Percentiles rank a stretch among this genome's conserved stretches.
Evolutionary conservation across 2,797 vertebrate species (phyloP).

Genomic region (Enteromius afrohamiltoni): DNA sequence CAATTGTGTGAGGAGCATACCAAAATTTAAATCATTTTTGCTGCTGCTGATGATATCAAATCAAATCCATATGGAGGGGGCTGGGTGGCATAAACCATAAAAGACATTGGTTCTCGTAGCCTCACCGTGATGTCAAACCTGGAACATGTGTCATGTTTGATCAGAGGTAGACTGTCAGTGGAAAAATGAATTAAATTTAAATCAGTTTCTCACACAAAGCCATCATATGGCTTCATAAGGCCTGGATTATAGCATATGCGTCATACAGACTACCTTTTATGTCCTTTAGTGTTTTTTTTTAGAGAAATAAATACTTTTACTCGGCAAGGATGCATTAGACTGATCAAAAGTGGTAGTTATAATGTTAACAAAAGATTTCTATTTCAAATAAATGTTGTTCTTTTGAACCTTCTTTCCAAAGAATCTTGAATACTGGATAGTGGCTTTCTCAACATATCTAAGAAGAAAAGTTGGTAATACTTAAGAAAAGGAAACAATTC

Average conservation of each 20-base stretch:
- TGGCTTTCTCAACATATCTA: background rate
- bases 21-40: background rate
- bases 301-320: conserved; percentile 1
- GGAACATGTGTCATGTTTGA: background rate
- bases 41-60: background rate
- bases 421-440: background rate
- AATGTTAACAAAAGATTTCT: background rate
- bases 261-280: background rate
- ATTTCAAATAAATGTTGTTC: background rate
- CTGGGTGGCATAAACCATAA: background rate
- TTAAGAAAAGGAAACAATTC: background rate
- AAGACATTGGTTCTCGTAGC: background rate
- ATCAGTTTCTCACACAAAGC: background rate
- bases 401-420: background rate
- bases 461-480: background rate
- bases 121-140: background rate
- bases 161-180: background rate
- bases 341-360: background rate
- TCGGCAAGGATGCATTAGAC: background rate
- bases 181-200: background rate
- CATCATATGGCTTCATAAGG: background rate
- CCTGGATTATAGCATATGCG: background rate
- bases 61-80: background rate
- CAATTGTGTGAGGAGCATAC: background rate
- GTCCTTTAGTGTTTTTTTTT: background rate